These are phyloP conservation scores for Pteropus alecto DNA, from an alignment of 2,113 vertebrate genomes.

Conservation along the genomic window DNA sequence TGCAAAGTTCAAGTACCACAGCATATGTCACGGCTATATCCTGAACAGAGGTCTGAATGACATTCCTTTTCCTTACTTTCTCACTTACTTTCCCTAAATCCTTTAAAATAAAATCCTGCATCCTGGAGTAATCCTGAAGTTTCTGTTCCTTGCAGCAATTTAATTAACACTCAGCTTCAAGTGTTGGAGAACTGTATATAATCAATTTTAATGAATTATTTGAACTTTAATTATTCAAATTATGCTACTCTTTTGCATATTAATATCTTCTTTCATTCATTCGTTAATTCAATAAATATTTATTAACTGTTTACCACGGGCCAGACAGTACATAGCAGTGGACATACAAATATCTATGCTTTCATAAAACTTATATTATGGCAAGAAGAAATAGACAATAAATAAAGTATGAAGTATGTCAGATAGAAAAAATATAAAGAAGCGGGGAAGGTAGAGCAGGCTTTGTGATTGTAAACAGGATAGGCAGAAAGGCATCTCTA, in stretches of 20 bases:
- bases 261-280: neutral
- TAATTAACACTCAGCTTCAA: neutral
- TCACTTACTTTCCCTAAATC: neutral
- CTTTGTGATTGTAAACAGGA: neutral
- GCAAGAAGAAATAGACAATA: neutral
- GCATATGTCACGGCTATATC: neutral
- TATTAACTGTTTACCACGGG: neutral
- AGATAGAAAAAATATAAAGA: neutral
- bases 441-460: neutral
- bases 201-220: neutral
- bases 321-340: neutral
- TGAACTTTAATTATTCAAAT: neutral
- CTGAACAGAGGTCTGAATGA: neutral
- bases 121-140: neutral
- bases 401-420: neutral
- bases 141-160: neutral
- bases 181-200: neutral
- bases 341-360: neutral
- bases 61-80: neutral
- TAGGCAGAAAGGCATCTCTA: neutral
- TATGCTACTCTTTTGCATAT: neutral
- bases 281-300: neutral
- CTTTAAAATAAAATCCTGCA: neutral
- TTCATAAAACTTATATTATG: neutral
- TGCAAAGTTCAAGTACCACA: neutral